phyloP scores from a whole-genome alignment of 2,888 invertebrate genomes.

The Eudemis profundana region DNA sequence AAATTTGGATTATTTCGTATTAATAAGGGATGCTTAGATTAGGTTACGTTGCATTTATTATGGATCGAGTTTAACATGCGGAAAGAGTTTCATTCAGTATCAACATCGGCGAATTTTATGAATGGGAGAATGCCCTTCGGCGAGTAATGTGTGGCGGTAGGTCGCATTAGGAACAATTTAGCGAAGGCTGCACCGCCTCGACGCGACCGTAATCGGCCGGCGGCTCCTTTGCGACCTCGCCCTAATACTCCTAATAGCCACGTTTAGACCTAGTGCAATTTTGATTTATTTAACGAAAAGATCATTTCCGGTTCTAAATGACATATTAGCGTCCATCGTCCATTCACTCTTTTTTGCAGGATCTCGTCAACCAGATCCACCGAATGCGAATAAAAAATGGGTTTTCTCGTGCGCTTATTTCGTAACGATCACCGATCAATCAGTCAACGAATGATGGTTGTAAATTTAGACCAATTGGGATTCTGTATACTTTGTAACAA shows the following conservation, averaged over 20 bases:
- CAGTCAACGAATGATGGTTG: conserved; percentile 13
- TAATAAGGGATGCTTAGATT: too few species aligned
- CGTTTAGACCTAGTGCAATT: conserved; percentile 72
- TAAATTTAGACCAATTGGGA: conserved; percentile 15
- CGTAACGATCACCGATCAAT: conserved; percentile 17
- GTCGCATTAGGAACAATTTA: conserved; percentile 63
- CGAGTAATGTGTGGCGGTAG: conserved; percentile 20
- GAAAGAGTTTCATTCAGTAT: conserved; percentile 14
- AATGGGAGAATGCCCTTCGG: conserved; percentile 26
- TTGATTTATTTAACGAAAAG: conserved; percentile 79
- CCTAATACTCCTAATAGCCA: conserved; percentile 68
- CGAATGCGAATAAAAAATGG: conserved; percentile 11
- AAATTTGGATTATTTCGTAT: too few species aligned
- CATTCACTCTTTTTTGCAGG: conserved; percentile 58
- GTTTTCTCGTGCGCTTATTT: conserved; percentile 40
- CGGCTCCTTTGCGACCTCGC: conserved; percentile 61
- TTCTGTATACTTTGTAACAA: not conserved
- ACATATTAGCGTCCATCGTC: conserved; percentile 63
- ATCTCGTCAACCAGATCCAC: conserved; percentile 34
- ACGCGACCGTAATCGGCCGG: conserved; percentile 62
- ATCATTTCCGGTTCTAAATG: conserved; percentile 79
- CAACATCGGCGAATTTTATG: conserved; percentile 24
- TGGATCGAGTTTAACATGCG: not conserved
- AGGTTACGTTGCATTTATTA: too few species aligned
- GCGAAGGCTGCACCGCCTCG: conserved; percentile 57